These are phyloP conservation scores for Panagrolaimus sp. DNA, from an alignment of 1,140 invertebrate genomes.

Conservation along the genomic window DNA sequence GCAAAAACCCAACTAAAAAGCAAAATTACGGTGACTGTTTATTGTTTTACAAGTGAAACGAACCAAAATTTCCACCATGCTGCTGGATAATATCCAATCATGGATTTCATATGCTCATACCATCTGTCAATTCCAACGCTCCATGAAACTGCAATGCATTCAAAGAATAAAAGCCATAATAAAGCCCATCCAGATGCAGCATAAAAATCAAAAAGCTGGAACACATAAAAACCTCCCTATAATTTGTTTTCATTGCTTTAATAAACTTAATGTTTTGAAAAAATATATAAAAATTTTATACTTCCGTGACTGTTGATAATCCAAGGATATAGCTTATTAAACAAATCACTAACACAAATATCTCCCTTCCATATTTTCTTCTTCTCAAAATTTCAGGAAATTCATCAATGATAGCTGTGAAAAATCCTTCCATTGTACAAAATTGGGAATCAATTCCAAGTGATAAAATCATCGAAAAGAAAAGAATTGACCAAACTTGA, in stretches of 20 bases:
- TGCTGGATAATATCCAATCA: slow-evolving; percentile 95
- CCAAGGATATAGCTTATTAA: slow-evolving; percentile 83
- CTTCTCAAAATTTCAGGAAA: slow-evolving; percentile 67
- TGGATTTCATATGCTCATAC: slow-evolving; percentile 92
- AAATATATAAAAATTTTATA: slow-evolving; percentile 60
- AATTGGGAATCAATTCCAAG: slow-evolving; percentile 91
- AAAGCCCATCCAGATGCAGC: slow-evolving; percentile 92
- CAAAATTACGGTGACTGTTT: no score
- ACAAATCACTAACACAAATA: slow-evolving; percentile 85
- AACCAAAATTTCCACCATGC: slow-evolving; percentile 89
- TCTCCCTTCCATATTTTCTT: slow-evolving; percentile 70
- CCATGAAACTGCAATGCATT: slow-evolving; percentile 96
- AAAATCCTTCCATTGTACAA: slow-evolving; percentile 95
- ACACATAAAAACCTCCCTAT: slow-evolving; percentile 97
- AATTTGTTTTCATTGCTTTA: slow-evolving; percentile 1
- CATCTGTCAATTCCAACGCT: slow-evolving; percentile 90
- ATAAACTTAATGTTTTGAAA: not conserved
- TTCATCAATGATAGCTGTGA: slow-evolving; percentile 89
- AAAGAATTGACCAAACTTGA: slow-evolving; percentile 90
- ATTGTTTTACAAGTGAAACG: not conserved
- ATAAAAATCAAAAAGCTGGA: slow-evolving; percentile 94
- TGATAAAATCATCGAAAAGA: slow-evolving; percentile 95
- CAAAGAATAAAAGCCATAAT: slow-evolving; percentile 94
- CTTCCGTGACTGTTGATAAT: slow-evolving; percentile 80
- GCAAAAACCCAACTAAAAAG: no score